Percentiles rank a stretch among this genome's conserved stretches.
Conservation (phyloP, 1,140 invertebrate genomes). For the Procambarus clarkii region DNA sequence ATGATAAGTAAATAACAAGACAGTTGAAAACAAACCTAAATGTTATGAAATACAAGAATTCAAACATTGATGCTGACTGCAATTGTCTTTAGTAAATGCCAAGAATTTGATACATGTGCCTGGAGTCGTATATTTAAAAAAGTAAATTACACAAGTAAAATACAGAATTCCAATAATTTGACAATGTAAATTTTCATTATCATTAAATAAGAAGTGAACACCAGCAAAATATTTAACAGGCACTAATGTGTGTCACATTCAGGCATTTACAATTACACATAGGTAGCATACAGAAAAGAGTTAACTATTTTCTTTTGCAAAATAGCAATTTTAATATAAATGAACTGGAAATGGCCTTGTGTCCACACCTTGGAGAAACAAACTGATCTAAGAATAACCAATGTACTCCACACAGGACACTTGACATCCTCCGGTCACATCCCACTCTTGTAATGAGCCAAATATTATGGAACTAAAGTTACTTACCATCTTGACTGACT, state of each 20-base stretch:
- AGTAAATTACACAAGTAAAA: not conserved
- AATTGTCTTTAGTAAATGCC: too few relatives aligned
- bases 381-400: not conserved
- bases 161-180: not conserved
- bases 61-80: too few relatives aligned
- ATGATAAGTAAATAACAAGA: too few relatives aligned
- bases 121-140: not conserved
- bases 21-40: too few relatives aligned
- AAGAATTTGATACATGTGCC: not conserved
- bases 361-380: not conserved
- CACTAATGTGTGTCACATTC: not conserved
- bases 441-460: not conserved
- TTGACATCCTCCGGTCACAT: not conserved
- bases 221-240: too few relatives aligned
- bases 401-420: not conserved
- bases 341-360: not conserved
- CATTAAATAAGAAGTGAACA: not conserved
- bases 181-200: not conserved
- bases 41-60: too few relatives aligned
- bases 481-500: not conserved
- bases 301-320: not conserved
- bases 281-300: not conserved
- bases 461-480: not conserved
- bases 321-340: not conserved
- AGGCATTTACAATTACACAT: not conserved